Evolutionary conservation across 2,797 vertebrate species (phyloP).

Genomic region (Gambelia wislizenii): DNA sequence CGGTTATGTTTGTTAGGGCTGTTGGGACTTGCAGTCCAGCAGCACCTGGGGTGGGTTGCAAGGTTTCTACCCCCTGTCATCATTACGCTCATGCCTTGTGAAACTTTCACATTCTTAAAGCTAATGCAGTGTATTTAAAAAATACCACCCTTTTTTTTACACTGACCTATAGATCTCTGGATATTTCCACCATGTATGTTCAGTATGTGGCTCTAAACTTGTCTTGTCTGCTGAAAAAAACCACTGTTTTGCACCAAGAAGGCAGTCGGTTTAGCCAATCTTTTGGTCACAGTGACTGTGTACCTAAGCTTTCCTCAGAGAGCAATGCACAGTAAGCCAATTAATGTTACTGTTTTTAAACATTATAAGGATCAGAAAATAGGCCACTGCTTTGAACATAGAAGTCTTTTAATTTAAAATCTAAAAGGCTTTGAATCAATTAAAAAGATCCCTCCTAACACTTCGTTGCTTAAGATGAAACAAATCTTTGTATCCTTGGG

Average conservation of each 20-base stretch:
- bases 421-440: not conserved
- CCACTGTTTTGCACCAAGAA: not conserved
- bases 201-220: not conserved
- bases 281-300: not conserved
- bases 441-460: not conserved
- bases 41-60: too few relatives aligned
- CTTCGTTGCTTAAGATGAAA: too few relatives aligned
- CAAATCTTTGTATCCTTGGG: not conserved
- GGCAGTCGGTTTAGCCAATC: not conserved
- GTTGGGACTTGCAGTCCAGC: too few relatives aligned
- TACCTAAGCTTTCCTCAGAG: not conserved
- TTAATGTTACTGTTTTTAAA: not conserved
- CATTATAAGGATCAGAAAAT: slow-evolving; percentile 42
- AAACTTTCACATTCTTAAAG: not conserved
- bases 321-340: slow-evolving; percentile 26
- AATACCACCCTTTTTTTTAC: slow-evolving; percentile 41
- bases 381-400: not conserved
- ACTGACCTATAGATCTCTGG: not conserved
- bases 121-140: not conserved
- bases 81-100: not conserved
- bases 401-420: not conserved
- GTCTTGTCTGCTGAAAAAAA: not conserved
- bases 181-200: not conserved
- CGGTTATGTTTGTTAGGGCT: too few relatives aligned
- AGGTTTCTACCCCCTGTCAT: too few relatives aligned